Evolutionary conservation across 2,797 vertebrate genomes (phyloP), one percentile per base, ranked within the genome.

Genomic region (Cygnus olor): DNA sequence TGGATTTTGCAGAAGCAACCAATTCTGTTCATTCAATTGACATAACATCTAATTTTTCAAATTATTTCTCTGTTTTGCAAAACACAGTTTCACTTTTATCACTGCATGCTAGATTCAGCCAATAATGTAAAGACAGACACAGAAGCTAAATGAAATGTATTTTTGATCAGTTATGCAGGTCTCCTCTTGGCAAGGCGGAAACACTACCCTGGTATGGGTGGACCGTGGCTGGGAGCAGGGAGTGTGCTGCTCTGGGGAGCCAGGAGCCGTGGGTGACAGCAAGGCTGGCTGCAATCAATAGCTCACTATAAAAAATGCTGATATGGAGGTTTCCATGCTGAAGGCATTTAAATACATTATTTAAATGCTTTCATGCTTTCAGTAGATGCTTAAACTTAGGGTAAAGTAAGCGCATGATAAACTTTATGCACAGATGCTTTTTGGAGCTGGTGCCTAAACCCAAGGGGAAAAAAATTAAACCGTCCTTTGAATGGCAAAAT

Each of bases 121-220:
- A 40, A 10, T 61, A 77, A 66, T 3, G 51, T 11, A 21, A 66
- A 58, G 22, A 28, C 11, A 88, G 32, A 7, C 9, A n/a, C 10
- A 21, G 72, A 77, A 88, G 28, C 6, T 38, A 58, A 73, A 69
- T 60, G 8, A 57, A 84, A 76, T 47, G 7, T 5, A n/a, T 56
- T 60, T 88, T 72, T 72, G 53, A 30, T 47, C 65, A 89, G 74
- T 60, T 69, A 40, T 44, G 16, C 6, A 2, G 2, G 3, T 56
- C 53, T 85, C 34, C 17, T 4, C 0, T 2, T n/a, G 25, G 38
- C 30, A 27, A 34, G 4, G n/a, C 22, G 40, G 57, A 17, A 80
- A 6, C 24, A 16, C 0, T 3, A 58, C 30, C 47, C 47, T 0
- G 0, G 13, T 1, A 38, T 73, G 42, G 40, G 11, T 1, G 19